Conservation (phyloP, 2,888 invertebrate species). For the Leucozona laternaria region DNA sequence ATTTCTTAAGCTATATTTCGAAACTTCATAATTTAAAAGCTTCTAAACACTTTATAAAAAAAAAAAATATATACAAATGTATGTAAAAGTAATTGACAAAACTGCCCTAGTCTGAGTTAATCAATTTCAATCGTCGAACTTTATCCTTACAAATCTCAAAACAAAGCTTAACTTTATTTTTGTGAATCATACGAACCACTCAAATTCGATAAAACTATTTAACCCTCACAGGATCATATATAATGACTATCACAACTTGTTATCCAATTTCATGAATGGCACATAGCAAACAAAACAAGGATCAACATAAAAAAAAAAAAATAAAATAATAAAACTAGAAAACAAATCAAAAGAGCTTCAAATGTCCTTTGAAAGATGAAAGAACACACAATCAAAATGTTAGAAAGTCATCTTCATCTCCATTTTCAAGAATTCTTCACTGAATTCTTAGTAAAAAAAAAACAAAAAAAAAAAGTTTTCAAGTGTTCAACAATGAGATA, state of each 20-base stretch:
- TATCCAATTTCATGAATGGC: conserved; percentile 63
- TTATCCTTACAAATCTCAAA: not conserved
- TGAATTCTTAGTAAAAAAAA: conserved; percentile 19
- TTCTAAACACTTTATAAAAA: not conserved
- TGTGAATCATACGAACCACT: conserved; percentile 19
- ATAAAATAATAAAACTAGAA: conserved; percentile 43
- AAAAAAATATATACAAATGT: not conserved
- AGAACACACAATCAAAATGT: conserved; percentile 68
- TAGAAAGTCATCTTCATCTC: conserved; percentile 63
- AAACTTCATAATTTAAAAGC: not conserved
- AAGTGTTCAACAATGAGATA: conserved; percentile 65
- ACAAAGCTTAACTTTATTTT: not conserved
- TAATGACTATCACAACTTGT: conserved; percentile 64
- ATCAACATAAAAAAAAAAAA: not conserved
- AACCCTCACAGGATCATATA: conserved; percentile 44
- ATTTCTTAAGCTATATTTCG: no score
- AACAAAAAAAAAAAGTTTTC: conserved; percentile 38
- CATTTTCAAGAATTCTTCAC: conserved; percentile 15
- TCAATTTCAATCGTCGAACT: not conserved
- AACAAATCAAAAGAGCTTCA: conserved; percentile 61
- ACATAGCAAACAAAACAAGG: conserved; percentile 8
- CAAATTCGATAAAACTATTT: conserved; percentile 62
- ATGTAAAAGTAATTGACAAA: not conserved
- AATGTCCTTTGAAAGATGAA: conserved; percentile 61
- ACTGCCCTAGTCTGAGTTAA: not conserved